phyloP scores from a whole-genome alignment of 2,888 invertebrate genomes.

The Ichneumoninae sp. region DNA sequence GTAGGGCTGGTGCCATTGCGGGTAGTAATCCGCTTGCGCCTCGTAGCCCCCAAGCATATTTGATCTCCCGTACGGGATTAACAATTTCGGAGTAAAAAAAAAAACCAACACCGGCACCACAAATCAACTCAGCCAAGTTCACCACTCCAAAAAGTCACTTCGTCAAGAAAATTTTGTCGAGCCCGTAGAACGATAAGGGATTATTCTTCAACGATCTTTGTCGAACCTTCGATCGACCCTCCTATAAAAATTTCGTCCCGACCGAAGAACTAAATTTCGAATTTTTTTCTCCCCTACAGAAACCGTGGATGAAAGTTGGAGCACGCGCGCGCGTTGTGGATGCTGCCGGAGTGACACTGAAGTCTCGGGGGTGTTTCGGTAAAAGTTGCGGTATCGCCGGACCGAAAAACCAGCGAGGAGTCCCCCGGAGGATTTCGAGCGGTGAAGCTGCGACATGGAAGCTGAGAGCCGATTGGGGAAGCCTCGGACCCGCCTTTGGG shows the following conservation, averaged over 20 bases:
- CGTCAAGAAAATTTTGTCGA: neutral
- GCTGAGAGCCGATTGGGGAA: constrained; percentile 53
- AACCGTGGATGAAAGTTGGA: neutral
- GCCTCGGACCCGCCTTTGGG: constrained; percentile 66
- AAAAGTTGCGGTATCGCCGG: constrained; percentile 16
- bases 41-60: constrained; percentile 82
- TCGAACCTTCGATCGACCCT: neutral
- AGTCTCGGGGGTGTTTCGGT: constrained; percentile 56
- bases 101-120: constrained; percentile 10
- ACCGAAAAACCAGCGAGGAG: constrained; percentile 28
- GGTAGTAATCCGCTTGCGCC: constrained; percentile 82
- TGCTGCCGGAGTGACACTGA: constrained; percentile 76
- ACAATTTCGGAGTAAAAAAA: constrained; percentile 2
- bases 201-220: neutral
- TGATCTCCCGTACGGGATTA: neutral
- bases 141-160: neutral
- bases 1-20: constrained; percentile 83
- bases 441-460: constrained; percentile 46
- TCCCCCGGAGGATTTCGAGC: constrained; percentile 3
- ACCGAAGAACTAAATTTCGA: neutral
- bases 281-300: neutral
- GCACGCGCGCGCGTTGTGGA: constrained; percentile 68
- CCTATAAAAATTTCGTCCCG: neutral
- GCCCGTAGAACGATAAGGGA: neutral
- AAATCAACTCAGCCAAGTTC: neutral